phyloP scores from a whole-genome alignment of 2,888 invertebrate genomes.

The Hermaeophaga mercurialis region DNA sequence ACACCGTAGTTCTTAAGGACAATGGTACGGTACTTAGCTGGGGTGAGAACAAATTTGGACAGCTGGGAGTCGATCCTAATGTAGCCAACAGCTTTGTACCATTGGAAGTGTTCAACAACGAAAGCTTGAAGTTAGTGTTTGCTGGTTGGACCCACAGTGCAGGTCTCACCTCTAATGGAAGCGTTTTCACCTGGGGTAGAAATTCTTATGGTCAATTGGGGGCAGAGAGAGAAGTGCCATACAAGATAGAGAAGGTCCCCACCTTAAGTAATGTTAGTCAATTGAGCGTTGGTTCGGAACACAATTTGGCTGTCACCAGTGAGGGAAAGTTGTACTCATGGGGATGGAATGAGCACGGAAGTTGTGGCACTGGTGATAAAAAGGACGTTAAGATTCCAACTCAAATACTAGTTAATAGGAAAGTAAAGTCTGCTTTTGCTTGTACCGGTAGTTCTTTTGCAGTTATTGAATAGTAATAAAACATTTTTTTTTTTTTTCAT shows the following conservation, averaged over 20 bases:
- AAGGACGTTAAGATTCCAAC: slow-evolving; percentile 58
- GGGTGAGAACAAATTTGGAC: slow-evolving; percentile 86
- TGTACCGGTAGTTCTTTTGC: slow-evolving; percentile 63
- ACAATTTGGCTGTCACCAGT: slow-evolving; percentile 71
- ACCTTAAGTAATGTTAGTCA: slow-evolving; percentile 61
- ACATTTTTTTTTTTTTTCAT: slow-evolving; percentile 36
- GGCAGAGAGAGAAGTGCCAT: slow-evolving; percentile 55
- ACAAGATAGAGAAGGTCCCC: slow-evolving; percentile 59
- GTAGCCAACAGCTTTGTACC: slow-evolving; percentile 62
- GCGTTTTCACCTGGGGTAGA: slow-evolving; percentile 77
- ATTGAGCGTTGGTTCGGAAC: slow-evolving; percentile 78
- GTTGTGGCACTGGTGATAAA: slow-evolving; percentile 72
- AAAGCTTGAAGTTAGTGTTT: slow-evolving; percentile 63
- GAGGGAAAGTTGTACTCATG: slow-evolving; percentile 73
- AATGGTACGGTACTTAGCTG: slow-evolving; percentile 71
- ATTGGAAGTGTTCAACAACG: slow-evolving; percentile 63
- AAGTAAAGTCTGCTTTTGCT: slow-evolving; percentile 56
- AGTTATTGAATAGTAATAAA: slow-evolving; percentile 54
- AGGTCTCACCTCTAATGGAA: slow-evolving; percentile 65
- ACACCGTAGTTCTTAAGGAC: slow-evolving; percentile 66
- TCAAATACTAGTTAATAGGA: slow-evolving; percentile 52
- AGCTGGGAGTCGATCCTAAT: slow-evolving; percentile 66
- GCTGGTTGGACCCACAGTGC: slow-evolving; percentile 83
- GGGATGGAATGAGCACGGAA: slow-evolving; percentile 93
- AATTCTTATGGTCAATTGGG: slow-evolving; percentile 83